phyloP scores from a whole-genome alignment of 2,888 invertebrate species.

The Lacanobia wlatinum region DNA sequence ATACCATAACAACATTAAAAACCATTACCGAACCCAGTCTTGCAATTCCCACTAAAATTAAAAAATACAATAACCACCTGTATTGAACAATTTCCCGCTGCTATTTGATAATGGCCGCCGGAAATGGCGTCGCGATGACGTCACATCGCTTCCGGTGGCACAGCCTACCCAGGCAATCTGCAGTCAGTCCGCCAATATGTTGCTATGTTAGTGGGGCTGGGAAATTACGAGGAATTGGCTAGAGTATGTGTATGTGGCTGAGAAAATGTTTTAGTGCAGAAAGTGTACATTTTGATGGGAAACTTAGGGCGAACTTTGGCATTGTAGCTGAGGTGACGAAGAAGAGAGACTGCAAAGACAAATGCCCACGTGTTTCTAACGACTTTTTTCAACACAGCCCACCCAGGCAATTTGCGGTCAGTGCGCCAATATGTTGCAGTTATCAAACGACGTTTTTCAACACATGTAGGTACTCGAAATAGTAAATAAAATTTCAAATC shows the following conservation, averaged over 20 bases:
- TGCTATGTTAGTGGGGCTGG: conserved; percentile 3
- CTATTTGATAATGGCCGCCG: conserved; percentile 82
- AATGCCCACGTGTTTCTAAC: too few species aligned
- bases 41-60: conserved; percentile 18
- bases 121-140: conserved; percentile 83
- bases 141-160: conserved; percentile 73
- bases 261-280: neutral
- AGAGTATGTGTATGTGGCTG: neutral
- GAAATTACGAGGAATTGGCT: conserved; percentile 13
- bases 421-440: too few species aligned
- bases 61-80: conserved; percentile 57
- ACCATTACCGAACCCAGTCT: neutral
- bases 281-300: neutral
- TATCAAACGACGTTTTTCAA: too few species aligned
- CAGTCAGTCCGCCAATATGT: conserved; percentile 36
- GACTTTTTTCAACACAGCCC: too few species aligned
- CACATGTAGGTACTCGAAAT: too few species aligned
- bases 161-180: conserved; percentile 52
- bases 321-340: too few species aligned
- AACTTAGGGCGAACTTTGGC: too few species aligned
- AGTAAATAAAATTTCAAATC: too few species aligned
- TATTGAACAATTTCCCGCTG: conserved; percentile 74
- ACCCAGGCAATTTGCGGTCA: too few species aligned
- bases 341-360: too few species aligned
- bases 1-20: neutral